These are phyloP conservation scores for Phasianus colchicus DNA, from an alignment of 2,113 vertebrate genomes.

Conservation along the genomic window DNA sequence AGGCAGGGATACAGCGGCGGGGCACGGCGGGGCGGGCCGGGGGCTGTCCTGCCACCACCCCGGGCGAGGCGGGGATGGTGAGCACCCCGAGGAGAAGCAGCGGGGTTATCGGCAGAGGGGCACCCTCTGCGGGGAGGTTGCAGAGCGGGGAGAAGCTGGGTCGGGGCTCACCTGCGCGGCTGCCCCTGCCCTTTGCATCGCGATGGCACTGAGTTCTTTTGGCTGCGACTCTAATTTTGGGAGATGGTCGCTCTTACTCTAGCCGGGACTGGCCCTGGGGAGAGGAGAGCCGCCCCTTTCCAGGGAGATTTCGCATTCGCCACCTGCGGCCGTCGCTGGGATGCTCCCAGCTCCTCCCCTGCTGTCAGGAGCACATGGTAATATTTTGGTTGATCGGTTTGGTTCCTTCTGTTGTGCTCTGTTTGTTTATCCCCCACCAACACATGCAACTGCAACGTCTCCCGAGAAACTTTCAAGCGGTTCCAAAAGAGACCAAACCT, in stretches of 20 bases:
- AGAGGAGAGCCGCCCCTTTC: not conserved
- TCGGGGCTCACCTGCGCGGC: too few relatives aligned
- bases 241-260: not conserved
- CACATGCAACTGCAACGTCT: not conserved
- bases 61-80: not conserved
- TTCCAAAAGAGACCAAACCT: rapidly evolving
- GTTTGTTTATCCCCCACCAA: not conserved
- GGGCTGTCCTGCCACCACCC: not conserved
- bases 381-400: slow-evolving; percentile 38
- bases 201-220: not conserved
- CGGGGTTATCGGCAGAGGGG: not conserved
- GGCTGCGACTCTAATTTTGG: not conserved
- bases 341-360: slow-evolving; percentile 4
- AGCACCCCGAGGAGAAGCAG: not conserved
- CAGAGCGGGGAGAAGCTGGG: not conserved
- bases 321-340: not conserved
- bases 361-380: slow-evolving; percentile 28
- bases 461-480: not conserved
- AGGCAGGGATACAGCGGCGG: not conserved
- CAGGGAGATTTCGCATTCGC: not conserved
- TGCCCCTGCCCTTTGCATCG: not conserved
- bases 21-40: not conserved
- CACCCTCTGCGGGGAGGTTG: too few relatives aligned
- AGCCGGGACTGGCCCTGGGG: not conserved
- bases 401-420: not conserved